Conservation (phyloP, 2,797 vertebrate species). For the Arctocebus calabarensis region DNA sequence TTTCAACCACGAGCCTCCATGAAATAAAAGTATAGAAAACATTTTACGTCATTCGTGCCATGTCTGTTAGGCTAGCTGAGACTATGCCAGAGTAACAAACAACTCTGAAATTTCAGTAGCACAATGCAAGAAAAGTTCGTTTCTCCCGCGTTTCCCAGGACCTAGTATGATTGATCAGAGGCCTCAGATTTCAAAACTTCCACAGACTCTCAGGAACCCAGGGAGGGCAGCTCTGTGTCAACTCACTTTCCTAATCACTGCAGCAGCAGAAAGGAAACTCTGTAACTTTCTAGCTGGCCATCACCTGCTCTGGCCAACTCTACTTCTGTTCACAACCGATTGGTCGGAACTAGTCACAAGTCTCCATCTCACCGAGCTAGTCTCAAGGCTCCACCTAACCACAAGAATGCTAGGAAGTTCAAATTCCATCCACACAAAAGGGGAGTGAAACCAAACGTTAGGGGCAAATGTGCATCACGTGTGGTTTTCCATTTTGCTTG, state of each 20-base stretch:
- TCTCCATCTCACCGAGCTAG: neutral
- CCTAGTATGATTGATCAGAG: neutral
- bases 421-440: neutral
- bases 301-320: neutral
- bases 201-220: neutral
- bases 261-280: neutral
- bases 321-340: neutral
- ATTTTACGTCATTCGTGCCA: neutral
- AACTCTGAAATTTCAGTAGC: neutral
- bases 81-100: conserved; percentile 3
- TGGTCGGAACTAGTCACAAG: neutral
- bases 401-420: neutral
- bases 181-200: neutral
- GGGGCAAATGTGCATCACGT: neutral
- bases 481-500: neutral
- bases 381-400: neutral
- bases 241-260: neutral
- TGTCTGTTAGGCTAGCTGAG: neutral
- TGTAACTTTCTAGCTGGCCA: neutral
- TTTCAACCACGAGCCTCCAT: neutral
- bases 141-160: neutral
- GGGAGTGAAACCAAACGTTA: neutral
- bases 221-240: neutral
- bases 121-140: neutral
- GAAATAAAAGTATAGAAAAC: neutral